phyloP scores from a whole-genome alignment of 2,113 vertebrate genomes.

The Cryptomyrus ogoouensis region DNA sequence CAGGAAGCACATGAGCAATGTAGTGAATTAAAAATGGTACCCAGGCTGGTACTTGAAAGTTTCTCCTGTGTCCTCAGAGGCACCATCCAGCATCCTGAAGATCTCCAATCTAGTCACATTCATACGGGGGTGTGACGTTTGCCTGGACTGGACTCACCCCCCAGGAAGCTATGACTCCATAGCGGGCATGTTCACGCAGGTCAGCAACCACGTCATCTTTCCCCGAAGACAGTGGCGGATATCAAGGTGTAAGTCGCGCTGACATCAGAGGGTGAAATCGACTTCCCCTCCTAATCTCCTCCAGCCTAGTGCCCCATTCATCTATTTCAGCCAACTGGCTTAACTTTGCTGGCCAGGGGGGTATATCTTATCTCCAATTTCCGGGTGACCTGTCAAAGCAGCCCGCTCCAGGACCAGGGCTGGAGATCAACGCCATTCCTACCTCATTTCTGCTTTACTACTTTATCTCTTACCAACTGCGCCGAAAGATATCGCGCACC shows the following conservation, averaged over 20 bases:
- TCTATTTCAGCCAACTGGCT: background rate
- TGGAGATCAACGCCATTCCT: background rate
- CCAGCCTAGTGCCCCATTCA: background rate
- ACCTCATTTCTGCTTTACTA: background rate
- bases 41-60: background rate
- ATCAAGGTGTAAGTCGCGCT: background rate
- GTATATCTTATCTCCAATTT: background rate
- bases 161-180: background rate
- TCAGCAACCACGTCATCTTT: background rate
- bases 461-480: background rate
- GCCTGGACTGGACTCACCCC: background rate
- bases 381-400: background rate
- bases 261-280: background rate
- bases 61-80: background rate
- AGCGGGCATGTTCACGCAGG: background rate
- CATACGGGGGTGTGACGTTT: background rate
- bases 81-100: background rate
- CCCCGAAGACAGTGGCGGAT: background rate
- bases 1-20: background rate
- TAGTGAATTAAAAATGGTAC: background rate
- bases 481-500: background rate
- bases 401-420: background rate
- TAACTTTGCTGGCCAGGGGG: background rate
- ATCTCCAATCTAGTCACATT: background rate
- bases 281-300: background rate